Evolutionary conservation across 1,140 invertebrate species (phyloP).

Genomic region (Alviniconcha marisindica): DNA sequence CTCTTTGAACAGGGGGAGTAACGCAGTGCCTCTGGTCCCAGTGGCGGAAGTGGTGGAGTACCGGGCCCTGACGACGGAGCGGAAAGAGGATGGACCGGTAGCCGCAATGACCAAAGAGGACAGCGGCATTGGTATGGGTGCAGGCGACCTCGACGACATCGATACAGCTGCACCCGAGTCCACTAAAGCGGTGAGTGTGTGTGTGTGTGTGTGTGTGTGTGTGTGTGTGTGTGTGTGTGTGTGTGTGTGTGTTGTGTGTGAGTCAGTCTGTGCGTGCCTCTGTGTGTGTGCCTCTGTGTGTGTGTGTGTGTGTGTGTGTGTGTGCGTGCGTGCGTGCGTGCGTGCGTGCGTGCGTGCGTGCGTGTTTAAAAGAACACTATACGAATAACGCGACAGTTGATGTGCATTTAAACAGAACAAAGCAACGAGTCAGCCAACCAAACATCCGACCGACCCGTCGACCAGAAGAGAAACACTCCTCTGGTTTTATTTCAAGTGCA

Average conservation of each 20-base stretch:
- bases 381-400: too few species aligned
- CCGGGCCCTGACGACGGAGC: not conserved
- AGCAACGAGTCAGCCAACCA: too few species aligned
- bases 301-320: conserved; percentile 10
- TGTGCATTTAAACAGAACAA: too few species aligned
- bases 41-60: not conserved
- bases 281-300: not conserved
- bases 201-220: not conserved
- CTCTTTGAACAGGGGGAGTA: not conserved
- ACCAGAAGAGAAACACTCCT: too few species aligned
- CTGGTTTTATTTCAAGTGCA: too few species aligned
- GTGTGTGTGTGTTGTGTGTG: conserved; percentile 5
- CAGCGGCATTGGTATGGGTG: not conserved
- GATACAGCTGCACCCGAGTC: not conserved
- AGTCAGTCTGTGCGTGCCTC: not conserved
- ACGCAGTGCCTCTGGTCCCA: not conserved
- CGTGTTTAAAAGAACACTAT: too few species aligned
- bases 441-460: too few species aligned
- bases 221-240: not conserved
- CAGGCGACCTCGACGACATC: not conserved
- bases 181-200: not conserved
- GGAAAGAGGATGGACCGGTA: not conserved
- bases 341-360: too few species aligned
- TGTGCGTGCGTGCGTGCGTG: not conserved
- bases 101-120: not conserved